phyloP scores from a whole-genome alignment of 2,888 invertebrate genomes.

The Dorcus parallelipipedus region DNA sequence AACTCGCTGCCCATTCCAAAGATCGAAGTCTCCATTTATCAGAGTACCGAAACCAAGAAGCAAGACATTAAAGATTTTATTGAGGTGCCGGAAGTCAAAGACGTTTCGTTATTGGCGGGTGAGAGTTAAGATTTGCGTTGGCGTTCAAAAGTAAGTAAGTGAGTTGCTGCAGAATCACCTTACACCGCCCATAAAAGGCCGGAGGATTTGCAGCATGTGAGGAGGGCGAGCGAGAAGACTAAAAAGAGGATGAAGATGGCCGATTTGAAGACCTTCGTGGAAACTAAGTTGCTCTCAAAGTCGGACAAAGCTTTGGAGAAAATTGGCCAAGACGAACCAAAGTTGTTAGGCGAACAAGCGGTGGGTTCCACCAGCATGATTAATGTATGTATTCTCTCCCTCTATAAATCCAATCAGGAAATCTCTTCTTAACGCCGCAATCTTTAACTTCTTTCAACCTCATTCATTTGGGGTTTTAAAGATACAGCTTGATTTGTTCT shows the following conservation, averaged over 20 bases:
- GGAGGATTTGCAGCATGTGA: constrained; percentile 52
- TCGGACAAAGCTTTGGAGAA: constrained; percentile 89
- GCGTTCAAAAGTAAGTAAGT: not conserved
- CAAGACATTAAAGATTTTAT: constrained; percentile 71
- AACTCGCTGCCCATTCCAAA: constrained; percentile 92
- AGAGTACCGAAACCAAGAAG: constrained; percentile 69
- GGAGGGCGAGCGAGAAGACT: constrained; percentile 77
- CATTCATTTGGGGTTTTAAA: not conserved
- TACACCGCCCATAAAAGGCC: constrained; percentile 44
- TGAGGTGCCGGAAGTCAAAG: constrained; percentile 72
- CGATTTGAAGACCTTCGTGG: constrained; percentile 86
- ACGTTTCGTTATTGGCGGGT: constrained; percentile 63
- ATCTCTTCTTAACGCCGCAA: not conserved
- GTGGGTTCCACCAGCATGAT: constrained; percentile 55
- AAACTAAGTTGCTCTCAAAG: constrained; percentile 85
- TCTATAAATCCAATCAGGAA: constrained; percentile 5
- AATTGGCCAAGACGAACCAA: constrained; percentile 75
- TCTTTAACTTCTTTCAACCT: not conserved
- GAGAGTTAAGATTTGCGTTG: constrained; percentile 22
- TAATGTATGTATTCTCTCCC: constrained; percentile 42
- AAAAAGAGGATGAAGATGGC: constrained; percentile 89
- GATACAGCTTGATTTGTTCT: constrained; percentile 22
- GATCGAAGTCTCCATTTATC: constrained; percentile 84
- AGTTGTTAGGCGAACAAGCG: constrained; percentile 56
- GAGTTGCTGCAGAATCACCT: constrained; percentile 47